Conservation (phyloP, 1,140 invertebrate genomes). For the Varroa destructor region DNA sequence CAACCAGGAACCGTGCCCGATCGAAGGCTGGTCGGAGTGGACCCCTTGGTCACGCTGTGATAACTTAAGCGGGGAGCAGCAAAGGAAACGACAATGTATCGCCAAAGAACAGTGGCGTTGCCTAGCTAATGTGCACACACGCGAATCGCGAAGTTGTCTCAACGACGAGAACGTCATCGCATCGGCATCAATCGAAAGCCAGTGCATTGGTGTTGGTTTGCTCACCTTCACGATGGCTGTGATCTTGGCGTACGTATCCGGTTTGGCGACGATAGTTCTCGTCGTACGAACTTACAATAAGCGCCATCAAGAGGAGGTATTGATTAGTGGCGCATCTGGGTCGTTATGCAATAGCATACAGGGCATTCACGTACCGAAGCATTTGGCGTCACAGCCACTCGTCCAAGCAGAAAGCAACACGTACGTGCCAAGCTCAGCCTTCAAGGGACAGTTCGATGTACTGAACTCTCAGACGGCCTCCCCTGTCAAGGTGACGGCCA, state of each 20-base stretch:
- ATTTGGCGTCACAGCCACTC: slow-evolving; percentile 15
- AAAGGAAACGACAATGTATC: slow-evolving; percentile 51
- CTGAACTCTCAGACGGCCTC: background rate
- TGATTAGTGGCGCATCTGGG: background rate
- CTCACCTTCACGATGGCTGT: slow-evolving; percentile 17
- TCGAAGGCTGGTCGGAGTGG: slow-evolving; percentile 34
- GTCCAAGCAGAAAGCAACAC: slow-evolving; percentile 34
- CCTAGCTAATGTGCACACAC: slow-evolving; percentile 5
- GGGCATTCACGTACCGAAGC: slow-evolving; percentile 12
- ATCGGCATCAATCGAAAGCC: background rate
- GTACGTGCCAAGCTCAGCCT: slow-evolving; percentile 32
- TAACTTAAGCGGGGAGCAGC: slow-evolving; percentile 45
- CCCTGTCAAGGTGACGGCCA: slow-evolving; percentile 25
- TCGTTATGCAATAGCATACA: slow-evolving; percentile 1
- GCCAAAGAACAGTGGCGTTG: slow-evolving; percentile 17
- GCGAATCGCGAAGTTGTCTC: slow-evolving; percentile 10
- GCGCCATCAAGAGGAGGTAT: background rate
- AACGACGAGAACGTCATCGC: background rate
- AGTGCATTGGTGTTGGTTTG: background rate
- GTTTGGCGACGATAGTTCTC: slow-evolving; percentile 6
- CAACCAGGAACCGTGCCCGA: slow-evolving; percentile 8
- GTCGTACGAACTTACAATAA: slow-evolving; percentile 15
- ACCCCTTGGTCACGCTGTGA: slow-evolving; percentile 34
- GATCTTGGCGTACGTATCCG: background rate
- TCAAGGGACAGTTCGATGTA: slow-evolving; percentile 31